These are phyloP conservation scores for Patagioenas fasciata DNA, from an alignment of 2,113 vertebrate species.

Conservation along the genomic window DNA sequence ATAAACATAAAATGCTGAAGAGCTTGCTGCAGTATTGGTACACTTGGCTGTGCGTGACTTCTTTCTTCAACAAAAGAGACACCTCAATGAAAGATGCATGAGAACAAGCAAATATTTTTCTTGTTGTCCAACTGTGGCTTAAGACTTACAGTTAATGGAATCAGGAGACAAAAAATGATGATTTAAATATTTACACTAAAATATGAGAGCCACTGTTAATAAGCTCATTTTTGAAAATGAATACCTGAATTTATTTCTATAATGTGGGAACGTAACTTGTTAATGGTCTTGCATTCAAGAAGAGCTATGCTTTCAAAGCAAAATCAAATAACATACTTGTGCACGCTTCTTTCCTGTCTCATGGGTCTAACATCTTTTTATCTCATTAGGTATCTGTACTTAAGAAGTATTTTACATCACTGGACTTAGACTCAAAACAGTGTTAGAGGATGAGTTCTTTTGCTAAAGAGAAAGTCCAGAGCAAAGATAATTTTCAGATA, in stretches of 20 bases:
- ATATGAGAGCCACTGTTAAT: not conserved
- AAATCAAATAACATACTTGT: not conserved
- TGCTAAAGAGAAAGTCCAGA: not conserved
- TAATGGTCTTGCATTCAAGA: not conserved
- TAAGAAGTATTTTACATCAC: not conserved
- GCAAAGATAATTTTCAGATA: not conserved
- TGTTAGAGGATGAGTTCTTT: not conserved
- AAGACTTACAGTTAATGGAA: not conserved
- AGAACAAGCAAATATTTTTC: constrained; percentile 22
- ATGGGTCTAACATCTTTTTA: not conserved
- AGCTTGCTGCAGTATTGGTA: not conserved
- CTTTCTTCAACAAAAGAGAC: constrained; percentile 5
- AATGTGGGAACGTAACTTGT: not conserved
- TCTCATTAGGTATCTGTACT: not conserved
- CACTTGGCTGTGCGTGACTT: not conserved
- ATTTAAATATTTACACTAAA: constrained; percentile 9
- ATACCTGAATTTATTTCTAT: not conserved
- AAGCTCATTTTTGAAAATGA: not conserved
- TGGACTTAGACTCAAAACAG: not conserved
- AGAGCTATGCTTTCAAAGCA: not conserved
- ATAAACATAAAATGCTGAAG: constrained; percentile 1
- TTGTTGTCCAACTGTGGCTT: not conserved
- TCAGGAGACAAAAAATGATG: not conserved
- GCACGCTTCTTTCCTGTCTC: not conserved
- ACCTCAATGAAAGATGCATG: constrained; percentile 15